Evolutionary conservation across 1,140 invertebrate genomes (phyloP), one percentile per base, ranked within the genome.

Genomic region (Aporrectodea caliginosa): DNA sequence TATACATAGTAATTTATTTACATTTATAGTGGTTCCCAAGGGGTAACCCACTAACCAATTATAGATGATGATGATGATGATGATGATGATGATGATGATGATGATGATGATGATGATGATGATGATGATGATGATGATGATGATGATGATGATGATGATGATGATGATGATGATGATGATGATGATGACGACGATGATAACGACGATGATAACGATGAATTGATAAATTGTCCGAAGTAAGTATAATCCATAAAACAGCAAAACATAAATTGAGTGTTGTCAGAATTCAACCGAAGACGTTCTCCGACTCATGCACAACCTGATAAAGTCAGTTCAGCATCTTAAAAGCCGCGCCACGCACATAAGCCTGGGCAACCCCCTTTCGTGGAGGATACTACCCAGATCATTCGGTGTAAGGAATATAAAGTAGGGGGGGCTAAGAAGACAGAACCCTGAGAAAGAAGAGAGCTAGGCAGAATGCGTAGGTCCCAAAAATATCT

Each of bases 81-180:
- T 32, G 30, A 32, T 74, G 34, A 33, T 77, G 2, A n/a, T 77
- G 33, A 16, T 22, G 31, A 35, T 75, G 33, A 33, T 30, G 58
- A 79, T 29, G 70, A 79, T 68, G 32, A n/a, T n/a, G n/a, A n/a
- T n/a, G n/a, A 77, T 1, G 75, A 77, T n/a, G 43, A 16, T 2
- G 75, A 68, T 6, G 34, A 77, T n/a, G 34, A 77, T 12, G 34
- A 77, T 14, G 35, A 14, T 68, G 27, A 77, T 30, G 29, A 27
- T 29, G 35, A 77, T 16, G 58, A 30, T 30, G 6, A 77, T 16
- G 29, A 29, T 16, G n/a, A 77, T 27, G 35, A 1, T 14, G 58
- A 69, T 22, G 35, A 69, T 1, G n/a, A 43, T n/a, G 34, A 71
- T 27, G 58, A 69, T 16, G 43, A 77, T 31, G 35, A 68, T 69